These are phyloP conservation scores for Zingel zingel DNA, from an alignment of 2,113 vertebrate species.

Conservation along the genomic window DNA sequence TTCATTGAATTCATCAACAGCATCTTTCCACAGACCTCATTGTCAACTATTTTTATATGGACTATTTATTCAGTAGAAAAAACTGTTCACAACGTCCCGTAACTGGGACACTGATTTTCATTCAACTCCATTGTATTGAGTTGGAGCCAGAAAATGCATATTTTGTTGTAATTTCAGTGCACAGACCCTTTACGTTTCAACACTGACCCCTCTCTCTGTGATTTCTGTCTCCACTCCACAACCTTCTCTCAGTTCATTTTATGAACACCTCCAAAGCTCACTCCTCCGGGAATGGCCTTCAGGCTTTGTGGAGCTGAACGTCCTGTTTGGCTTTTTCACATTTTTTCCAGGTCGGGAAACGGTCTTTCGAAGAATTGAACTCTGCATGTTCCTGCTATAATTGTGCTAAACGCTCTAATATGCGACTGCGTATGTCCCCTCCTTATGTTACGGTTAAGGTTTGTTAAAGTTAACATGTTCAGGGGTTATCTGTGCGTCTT, in stretches of 20 bases:
- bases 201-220: not conserved
- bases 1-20: no score
- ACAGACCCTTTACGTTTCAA: constrained; percentile 18
- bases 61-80: not conserved
- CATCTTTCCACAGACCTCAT: not conserved
- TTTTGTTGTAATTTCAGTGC: constrained; percentile 7
- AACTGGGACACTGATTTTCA: not conserved
- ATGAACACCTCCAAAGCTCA: constrained; percentile 65
- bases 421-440: constrained; percentile 47
- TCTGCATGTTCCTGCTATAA: constrained; percentile 68
- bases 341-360: constrained; percentile 62
- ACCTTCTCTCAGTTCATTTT: constrained; percentile 67
- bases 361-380: constrained; percentile 63
- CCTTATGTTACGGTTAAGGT: constrained; percentile 31
- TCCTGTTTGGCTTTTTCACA: constrained; percentile 55
- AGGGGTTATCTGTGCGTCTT: constrained; percentile 64
- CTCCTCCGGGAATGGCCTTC: constrained; percentile 61
- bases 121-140: not conserved
- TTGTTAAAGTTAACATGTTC: constrained; percentile 64
- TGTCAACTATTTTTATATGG: not conserved
- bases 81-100: not conserved
- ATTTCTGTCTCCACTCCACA: constrained; percentile 39
- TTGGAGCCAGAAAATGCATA: not conserved
- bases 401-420: constrained; percentile 76
- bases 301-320: constrained; percentile 52